Conservation (phyloP, 2,888 invertebrate genomes). For the Stratiomys singularior region DNA sequence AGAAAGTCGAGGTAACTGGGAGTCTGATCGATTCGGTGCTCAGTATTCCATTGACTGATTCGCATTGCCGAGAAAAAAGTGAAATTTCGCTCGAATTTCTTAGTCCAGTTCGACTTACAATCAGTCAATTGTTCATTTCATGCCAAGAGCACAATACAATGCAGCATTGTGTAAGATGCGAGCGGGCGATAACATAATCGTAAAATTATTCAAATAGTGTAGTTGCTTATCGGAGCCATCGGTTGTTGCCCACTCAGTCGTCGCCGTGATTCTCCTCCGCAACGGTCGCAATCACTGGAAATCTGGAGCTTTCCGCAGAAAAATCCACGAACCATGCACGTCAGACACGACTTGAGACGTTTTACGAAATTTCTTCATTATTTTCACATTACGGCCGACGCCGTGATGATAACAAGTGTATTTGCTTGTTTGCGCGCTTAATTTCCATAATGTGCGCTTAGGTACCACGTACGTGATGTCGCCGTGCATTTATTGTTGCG, state of each 20-base stretch:
- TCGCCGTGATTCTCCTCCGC: neutral
- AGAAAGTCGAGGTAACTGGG: neutral
- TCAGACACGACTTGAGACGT: slow-evolving; percentile 1
- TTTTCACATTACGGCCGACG: slow-evolving; percentile 35
- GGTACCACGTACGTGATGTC: slow-evolving; percentile 35
- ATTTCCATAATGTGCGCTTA: slow-evolving; percentile 23
- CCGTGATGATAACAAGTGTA: slow-evolving; percentile 30
- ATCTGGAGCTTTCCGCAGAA: neutral
- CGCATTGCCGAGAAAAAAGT: slow-evolving; percentile 30
- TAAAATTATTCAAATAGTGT: slow-evolving; percentile 30
- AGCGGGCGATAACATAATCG: slow-evolving; percentile 26
- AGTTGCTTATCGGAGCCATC: slow-evolving; percentile 20
- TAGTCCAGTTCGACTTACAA: neutral
- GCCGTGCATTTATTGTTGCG: slow-evolving; percentile 6
- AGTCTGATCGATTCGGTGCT: neutral
- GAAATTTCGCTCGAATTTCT: slow-evolving; percentile 19
- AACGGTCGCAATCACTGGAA: neutral
- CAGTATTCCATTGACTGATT: neutral
- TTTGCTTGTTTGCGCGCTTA: slow-evolving; percentile 30
- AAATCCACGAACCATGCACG: neutral
- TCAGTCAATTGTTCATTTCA: slow-evolving; percentile 21
- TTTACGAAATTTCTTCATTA: slow-evolving; percentile 16
- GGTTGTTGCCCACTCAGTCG: neutral
- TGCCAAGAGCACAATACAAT: neutral
- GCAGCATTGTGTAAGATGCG: neutral